Evolutionary conservation across 2,113 vertebrate genomes (phyloP).

Genomic region (Rousettus leschenaultii): DNA sequence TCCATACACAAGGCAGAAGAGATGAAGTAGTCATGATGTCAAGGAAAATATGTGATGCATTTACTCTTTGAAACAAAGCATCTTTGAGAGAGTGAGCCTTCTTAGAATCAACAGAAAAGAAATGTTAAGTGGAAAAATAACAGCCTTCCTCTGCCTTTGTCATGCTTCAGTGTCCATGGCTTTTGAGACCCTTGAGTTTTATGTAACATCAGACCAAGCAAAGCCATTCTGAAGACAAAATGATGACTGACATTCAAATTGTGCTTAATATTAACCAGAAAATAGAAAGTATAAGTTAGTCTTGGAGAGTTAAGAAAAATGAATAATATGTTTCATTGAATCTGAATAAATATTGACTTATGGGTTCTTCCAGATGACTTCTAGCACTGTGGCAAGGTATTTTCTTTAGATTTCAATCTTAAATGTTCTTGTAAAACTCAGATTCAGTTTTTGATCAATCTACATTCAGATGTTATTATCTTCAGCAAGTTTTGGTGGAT

Average conservation of each 20-base stretch:
- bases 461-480: not conserved
- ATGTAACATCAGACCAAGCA: not conserved
- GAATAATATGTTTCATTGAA: not conserved
- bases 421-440: not conserved
- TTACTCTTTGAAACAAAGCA: constrained; percentile 19
- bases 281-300: constrained; percentile 1
- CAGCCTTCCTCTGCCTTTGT: constrained; percentile 30
- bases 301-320: not conserved
- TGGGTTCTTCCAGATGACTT: not conserved
- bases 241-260: constrained; percentile 42
- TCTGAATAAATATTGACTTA: constrained; percentile 33
- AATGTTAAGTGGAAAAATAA: constrained; percentile 16
- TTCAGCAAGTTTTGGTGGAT: not conserved
- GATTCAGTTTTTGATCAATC: constrained; percentile 17
- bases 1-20: not conserved
- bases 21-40: not conserved
- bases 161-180: not conserved
- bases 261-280: constrained; percentile 38
- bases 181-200: constrained; percentile 26
- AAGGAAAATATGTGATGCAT: not conserved
- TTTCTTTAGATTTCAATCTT: not conserved
- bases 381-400: not conserved
- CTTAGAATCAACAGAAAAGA: not conserved
- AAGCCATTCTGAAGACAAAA: constrained; percentile 44
- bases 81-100: not conserved